These are phyloP conservation scores for Apamea anceps DNA, from an alignment of 2,888 invertebrate species.

Conservation along the genomic window DNA sequence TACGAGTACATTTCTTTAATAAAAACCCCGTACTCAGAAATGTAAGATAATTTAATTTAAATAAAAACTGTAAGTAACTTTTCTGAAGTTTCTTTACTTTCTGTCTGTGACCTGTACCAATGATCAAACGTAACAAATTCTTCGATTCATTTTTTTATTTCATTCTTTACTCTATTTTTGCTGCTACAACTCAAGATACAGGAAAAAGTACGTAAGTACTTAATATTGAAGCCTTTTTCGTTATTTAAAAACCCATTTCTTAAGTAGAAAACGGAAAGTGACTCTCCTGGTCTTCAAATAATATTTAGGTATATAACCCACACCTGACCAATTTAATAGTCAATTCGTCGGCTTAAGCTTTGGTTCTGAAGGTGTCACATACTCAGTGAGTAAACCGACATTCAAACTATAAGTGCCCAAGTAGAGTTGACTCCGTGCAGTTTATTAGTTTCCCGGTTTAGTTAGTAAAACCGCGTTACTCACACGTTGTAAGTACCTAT, in stretches of 20 bases:
- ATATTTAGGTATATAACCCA: constrained; percentile 5
- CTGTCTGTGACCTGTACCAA: neutral
- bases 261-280: constrained; percentile 2
- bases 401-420: neutral
- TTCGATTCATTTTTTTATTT: neutral
- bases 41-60: neutral
- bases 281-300: neutral
- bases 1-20: neutral
- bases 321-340: neutral
- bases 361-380: neutral
- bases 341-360: neutral
- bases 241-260: constrained; percentile 29
- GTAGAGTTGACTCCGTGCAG: neutral
- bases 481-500: neutral
- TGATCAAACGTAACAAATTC: neutral
- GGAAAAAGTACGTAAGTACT: constrained; percentile 14
- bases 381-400: neutral
- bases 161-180: neutral
- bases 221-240: constrained; percentile 20
- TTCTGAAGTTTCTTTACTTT: neutral
- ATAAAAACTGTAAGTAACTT: too few species aligned
- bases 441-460: constrained; percentile 9
- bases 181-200: neutral
- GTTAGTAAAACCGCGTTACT: neutral
- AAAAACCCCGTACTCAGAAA: neutral